Base-by-base conservation (phyloP, 2,888 invertebrate genomes). In the Eupithecia inturbata region DNA sequence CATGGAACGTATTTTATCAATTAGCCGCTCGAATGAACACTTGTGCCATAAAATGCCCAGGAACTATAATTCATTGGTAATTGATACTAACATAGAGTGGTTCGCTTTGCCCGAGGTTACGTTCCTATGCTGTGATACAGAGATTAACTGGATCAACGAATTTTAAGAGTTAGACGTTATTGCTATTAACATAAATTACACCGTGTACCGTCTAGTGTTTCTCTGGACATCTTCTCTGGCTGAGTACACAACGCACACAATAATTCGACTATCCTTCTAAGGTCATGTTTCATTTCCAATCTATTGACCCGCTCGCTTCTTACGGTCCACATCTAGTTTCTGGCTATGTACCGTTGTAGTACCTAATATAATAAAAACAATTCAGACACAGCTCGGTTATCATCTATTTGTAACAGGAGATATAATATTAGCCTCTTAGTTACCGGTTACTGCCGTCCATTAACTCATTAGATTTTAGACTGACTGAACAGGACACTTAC, bases 1-100 rank as follows among this genome's bases (percentile, higher is more conserved):
- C 69, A 74, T 77, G 77, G 77, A 78, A 77, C 82, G 70, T 82
- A 81, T 80, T 84, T 82, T 72, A 82, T 77, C 82, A 83, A 82
- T 81, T 82, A 79, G 72, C 77, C 53, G 26, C 39, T 39, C 39
- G 22, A 39, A 14, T 39, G 66, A 39, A 36, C 66, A 39, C 66
- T 41, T 64, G 41, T 67, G 41, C 31, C 57, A 67, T 71, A 22
- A 19, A 66, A 66, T 41, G 3, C 22, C n/a, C 66, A 14, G 66
- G 36, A n/a, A 66, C 66, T 26, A 66, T 66, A 66, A 66, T 39
- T 66, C 66, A 66, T 14, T 39, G 22, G 39, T 36, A 39, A 66
- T 66, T 36, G 66, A 26, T 66, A 66, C 39, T 66, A 39, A 26
- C 57, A 53, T 53, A 14, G 4, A 12, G 26, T 57, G 57, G 26